phyloP scores from a whole-genome alignment of 2,797 vertebrate genomes.

The Myotis planiceps region DNA sequence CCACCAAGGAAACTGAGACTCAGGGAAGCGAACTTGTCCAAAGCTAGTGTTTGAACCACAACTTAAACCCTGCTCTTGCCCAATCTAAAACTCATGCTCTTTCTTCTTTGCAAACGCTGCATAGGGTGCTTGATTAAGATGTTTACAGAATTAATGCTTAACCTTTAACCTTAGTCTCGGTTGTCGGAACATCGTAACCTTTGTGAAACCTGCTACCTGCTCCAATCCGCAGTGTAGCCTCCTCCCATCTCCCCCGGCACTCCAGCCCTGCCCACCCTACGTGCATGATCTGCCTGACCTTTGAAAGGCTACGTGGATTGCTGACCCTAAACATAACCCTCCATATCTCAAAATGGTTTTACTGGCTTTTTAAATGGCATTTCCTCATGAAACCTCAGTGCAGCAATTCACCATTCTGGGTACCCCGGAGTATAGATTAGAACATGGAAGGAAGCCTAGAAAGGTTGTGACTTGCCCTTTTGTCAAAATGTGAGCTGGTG shows the following conservation, averaged over 20 bases:
- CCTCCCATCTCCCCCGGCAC: neutral
- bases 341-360: neutral
- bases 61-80: neutral
- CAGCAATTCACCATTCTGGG: neutral
- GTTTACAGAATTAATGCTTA: neutral
- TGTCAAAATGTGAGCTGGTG: neutral
- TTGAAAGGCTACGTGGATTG: neutral
- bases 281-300: neutral
- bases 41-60: neutral
- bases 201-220: neutral
- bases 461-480: slow-evolving; percentile 37
- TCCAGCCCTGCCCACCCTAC: neutral
- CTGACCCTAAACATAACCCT: neutral
- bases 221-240: neutral
- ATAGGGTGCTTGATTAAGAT: neutral
- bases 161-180: neutral
- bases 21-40: neutral
- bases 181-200: neutral
- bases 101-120: neutral
- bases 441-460: neutral
- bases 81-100: neutral
- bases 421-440: neutral
- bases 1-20: neutral
- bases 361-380: neutral
- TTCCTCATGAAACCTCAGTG: neutral